phyloP scores from a whole-genome alignment of 2,113 vertebrate species.

The Numenius arquata region DNA sequence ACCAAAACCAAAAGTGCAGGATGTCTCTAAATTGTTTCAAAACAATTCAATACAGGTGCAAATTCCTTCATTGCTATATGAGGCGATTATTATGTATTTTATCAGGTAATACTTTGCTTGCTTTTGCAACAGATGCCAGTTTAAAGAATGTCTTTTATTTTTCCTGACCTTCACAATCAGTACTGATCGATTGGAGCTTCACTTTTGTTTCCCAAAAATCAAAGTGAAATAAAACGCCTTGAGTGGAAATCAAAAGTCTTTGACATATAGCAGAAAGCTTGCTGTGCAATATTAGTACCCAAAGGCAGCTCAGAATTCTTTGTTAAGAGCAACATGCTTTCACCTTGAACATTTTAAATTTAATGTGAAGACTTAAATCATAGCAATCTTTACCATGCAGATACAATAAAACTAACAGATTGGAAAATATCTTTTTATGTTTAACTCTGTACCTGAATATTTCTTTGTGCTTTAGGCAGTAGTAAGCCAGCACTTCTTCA shows the following conservation, averaged over 20 bases:
- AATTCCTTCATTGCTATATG: neutral
- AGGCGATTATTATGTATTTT: conserved; percentile 51
- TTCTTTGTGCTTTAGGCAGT: conserved; percentile 89
- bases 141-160: conserved; percentile 70
- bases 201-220: conserved; percentile 93
- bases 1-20: neutral
- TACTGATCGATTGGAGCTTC: conserved; percentile 85
- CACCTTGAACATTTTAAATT: conserved; percentile 69
- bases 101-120: conserved; percentile 58
- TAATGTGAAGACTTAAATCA: conserved; percentile 71
- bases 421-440: conserved; percentile 52
- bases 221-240: conserved; percentile 93
- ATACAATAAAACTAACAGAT: conserved; percentile 57
- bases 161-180: conserved; percentile 89
- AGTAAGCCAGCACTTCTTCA: conserved; percentile 96
- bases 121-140: conserved; percentile 60
- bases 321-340: conserved; percentile 76
- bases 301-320: conserved; percentile 77
- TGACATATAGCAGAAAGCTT: conserved; percentile 79
- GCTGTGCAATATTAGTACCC: conserved; percentile 78
- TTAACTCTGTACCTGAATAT: conserved; percentile 85
- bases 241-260: conserved; percentile 97
- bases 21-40: neutral
- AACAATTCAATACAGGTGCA: neutral
- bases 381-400: conserved; percentile 63